Evolutionary conservation across 2,888 invertebrate genomes (phyloP).

Genomic region (Philaethria dido): DNA sequence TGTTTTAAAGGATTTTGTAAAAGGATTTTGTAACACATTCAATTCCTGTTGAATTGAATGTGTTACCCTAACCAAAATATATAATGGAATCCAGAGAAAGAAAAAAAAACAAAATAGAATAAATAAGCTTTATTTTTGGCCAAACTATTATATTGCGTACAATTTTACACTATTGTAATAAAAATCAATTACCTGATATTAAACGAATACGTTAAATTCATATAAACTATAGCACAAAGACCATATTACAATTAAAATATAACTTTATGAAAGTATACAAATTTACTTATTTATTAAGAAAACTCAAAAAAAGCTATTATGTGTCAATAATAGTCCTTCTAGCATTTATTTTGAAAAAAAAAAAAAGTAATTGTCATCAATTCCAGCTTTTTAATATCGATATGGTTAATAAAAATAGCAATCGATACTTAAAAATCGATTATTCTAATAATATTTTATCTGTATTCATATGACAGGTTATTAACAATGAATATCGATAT

Average conservation of each 20-base stretch:
- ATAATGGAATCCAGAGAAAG: neutral
- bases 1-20: no score
- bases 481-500: neutral
- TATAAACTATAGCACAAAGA: conserved; percentile 56
- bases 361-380: neutral
- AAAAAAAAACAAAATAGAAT: conserved; percentile 56
- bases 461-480: neutral
- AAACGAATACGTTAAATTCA: conserved; percentile 52
- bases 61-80: no score
- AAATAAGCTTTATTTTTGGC: conserved; percentile 84
- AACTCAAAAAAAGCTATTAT: conserved; percentile 17
- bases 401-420: neutral
- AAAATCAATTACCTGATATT: conserved; percentile 55
- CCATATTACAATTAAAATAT: conserved; percentile 20
- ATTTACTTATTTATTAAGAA: conserved; percentile 9
- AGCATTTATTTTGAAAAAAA: conserved; percentile 17
- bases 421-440: conserved; percentile 5
- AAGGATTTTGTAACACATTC: no score
- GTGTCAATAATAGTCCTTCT: conserved; percentile 17
- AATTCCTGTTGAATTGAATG: no score
- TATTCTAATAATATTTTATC: neutral
- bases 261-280: conserved; percentile 14
- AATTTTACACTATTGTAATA: conserved; percentile 66
- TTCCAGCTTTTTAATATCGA: conserved; percentile 3
- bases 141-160: conserved; percentile 80